Evolutionary conservation across 2,888 invertebrate genomes (phyloP).

Genomic region (Brachycybe producta): DNA sequence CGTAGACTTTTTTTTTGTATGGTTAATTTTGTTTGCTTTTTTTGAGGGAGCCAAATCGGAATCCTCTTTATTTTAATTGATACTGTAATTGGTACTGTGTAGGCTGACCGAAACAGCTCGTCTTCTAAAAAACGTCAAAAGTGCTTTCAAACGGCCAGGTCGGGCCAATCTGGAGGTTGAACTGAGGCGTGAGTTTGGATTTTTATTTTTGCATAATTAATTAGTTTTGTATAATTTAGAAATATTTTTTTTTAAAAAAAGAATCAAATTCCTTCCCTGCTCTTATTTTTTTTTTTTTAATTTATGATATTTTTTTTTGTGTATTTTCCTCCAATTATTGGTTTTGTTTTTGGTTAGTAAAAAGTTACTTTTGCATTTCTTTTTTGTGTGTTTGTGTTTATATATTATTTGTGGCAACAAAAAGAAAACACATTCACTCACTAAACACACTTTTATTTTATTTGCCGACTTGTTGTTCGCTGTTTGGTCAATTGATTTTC

Average conservation of each 20-base stretch:
- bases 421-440: not conserved
- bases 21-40: too few species aligned
- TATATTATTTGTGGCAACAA: not conserved
- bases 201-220: not conserved
- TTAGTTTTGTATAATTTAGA: not conserved
- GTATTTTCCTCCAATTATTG: not conserved
- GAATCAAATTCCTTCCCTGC: not conserved
- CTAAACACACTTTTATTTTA: not conserved
- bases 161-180: slow-evolving; percentile 76
- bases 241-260: too few species aligned
- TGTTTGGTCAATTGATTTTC: not conserved
- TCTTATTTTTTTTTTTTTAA: not conserved
- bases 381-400: too few species aligned
- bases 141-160: slow-evolving; percentile 66
- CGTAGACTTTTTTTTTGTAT: too few species aligned
- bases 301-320: not conserved
- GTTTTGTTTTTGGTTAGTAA: not conserved
- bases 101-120: slow-evolving; percentile 96
- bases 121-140: slow-evolving; percentile 84
- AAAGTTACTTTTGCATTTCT: too few species aligned
- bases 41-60: too few species aligned
- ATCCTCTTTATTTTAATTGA: too few species aligned
- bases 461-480: not conserved
- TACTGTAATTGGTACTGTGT: slow-evolving; percentile 38
- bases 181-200: slow-evolving; percentile 71